Conservation (phyloP, 1,140 invertebrate species). For the Aradophagus sp. region DNA sequence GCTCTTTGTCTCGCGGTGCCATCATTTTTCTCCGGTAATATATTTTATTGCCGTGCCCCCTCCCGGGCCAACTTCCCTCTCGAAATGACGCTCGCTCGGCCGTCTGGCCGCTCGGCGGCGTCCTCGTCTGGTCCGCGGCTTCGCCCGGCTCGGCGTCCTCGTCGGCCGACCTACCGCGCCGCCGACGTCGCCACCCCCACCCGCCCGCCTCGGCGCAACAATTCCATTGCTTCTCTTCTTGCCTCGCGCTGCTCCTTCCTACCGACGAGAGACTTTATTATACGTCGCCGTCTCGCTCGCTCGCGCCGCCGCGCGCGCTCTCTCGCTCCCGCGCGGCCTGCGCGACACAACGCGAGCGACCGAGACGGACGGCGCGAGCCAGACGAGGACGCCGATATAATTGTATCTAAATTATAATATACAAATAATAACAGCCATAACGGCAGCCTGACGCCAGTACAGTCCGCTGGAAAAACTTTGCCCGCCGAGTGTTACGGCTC, state of each 20-base stretch:
- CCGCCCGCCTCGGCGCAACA: conserved; percentile 49
- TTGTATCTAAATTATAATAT: conserved; percentile 77
- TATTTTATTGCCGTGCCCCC: conserved; percentile 71
- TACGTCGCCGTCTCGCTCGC: conserved; percentile 62
- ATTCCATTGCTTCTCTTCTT: conserved; percentile 58
- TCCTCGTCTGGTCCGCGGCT: conserved; percentile 28
- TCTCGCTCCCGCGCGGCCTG: conserved; percentile 14
- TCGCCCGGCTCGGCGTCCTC: conserved; percentile 22
- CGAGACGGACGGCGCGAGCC: conserved; percentile 39
- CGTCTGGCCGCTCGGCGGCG: conserved; percentile 22
- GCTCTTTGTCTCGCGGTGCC: conserved; percentile 69
- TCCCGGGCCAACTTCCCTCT: conserved; percentile 48
- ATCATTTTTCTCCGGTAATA: conserved; percentile 74
- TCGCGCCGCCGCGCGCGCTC: conserved; percentile 16
- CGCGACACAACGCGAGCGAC: conserved; percentile 43
- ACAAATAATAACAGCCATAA: conserved; percentile 75
- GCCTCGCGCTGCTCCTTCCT: conserved; percentile 51
- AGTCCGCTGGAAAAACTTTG: conserved; percentile 68
- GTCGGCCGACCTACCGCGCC: conserved; percentile 46
- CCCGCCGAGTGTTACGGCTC: conserved; percentile 13
- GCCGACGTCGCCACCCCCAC: conserved; percentile 51
- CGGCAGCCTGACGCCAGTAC: conserved; percentile 74
- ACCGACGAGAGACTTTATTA: conserved; percentile 68
- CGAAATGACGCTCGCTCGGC: conserved; percentile 32
- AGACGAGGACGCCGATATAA: conserved; percentile 71